Percentiles rank a stretch among this genome's conserved stretches.
phyloP scores from a whole-genome alignment of 2,888 invertebrate species.

The Cheilosia vulpina region DNA sequence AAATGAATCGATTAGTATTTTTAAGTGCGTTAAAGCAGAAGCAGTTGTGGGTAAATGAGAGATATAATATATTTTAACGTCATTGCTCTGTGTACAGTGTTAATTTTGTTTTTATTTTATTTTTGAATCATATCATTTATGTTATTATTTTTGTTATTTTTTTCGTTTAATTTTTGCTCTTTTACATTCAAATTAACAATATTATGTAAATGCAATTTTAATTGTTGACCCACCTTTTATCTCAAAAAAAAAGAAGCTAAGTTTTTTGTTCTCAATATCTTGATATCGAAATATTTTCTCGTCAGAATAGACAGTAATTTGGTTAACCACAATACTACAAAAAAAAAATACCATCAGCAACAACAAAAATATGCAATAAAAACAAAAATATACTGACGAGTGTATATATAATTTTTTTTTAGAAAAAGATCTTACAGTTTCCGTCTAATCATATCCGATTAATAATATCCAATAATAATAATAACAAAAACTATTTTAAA shows the following conservation, averaged over 20 bases:
- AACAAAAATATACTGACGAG: conserved; percentile 79
- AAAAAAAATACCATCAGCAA: conserved; percentile 1
- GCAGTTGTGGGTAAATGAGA: conserved; percentile 51
- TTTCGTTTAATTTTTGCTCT: conserved; percentile 20
- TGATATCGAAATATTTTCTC: conserved; percentile 47
- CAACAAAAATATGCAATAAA: conserved; percentile 23
- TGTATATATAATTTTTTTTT: conserved; percentile 83
- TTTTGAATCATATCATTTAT: conserved; percentile 46
- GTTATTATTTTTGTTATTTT: conserved; percentile 10
- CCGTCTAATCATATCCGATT: conserved; percentile 42
- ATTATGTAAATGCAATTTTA: conserved; percentile 48
- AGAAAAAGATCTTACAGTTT: conserved; percentile 38
- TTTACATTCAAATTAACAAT: conserved; percentile 42
- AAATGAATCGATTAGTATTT: conserved; percentile 77
- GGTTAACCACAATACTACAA: conserved; percentile 23
- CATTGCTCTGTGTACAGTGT: conserved; percentile 50
- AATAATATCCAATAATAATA: conserved; percentile 61
- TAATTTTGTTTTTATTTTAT: conserved; percentile 15
- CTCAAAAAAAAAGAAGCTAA: conserved; percentile 13
- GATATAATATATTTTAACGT: conserved; percentile 29
- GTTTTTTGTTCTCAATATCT: conserved; percentile 19
- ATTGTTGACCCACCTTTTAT: conserved; percentile 46
- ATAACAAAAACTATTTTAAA: conserved; percentile 40
- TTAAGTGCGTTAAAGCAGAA: conserved; percentile 44
- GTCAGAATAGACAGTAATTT: conserved; percentile 56